Conservation (phyloP, 2,113 vertebrate genomes). For the Vimba vimba region DNA sequence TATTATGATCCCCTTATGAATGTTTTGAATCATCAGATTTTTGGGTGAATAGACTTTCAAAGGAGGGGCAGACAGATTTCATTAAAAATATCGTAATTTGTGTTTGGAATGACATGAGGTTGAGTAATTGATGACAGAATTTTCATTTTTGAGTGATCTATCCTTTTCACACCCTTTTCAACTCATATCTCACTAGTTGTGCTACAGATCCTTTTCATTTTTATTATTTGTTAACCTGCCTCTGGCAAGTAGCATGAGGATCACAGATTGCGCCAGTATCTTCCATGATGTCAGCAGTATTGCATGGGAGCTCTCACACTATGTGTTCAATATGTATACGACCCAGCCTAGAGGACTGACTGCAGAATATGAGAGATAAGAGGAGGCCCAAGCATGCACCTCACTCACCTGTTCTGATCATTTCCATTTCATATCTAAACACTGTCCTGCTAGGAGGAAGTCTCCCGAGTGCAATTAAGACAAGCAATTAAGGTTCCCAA, state of each 20-base stretch:
- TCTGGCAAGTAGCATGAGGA: no score
- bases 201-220: not conserved
- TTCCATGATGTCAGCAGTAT: not conserved
- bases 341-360: not conserved
- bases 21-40: no score
- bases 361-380: not conserved
- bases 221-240: not conserved
- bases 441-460: conserved; percentile 5
- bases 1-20: no score
- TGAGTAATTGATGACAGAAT: no score
- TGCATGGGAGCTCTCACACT: no score
- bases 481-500: conserved; percentile 30
- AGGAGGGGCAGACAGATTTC: no score
- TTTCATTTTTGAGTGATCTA: no score
- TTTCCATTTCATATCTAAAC: conserved; percentile 35
- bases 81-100: no score
- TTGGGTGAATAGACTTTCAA: no score
- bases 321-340: not conserved
- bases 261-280: not conserved
- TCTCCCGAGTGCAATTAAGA: not conserved
- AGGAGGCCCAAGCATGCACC: not conserved
- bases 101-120: no score
- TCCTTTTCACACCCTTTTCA: no score
- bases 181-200: no score
- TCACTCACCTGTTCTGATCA: conserved; percentile 20